phyloP scores from a whole-genome alignment of 1,140 invertebrate species.

The Ceratoteleas bidentatus region DNA sequence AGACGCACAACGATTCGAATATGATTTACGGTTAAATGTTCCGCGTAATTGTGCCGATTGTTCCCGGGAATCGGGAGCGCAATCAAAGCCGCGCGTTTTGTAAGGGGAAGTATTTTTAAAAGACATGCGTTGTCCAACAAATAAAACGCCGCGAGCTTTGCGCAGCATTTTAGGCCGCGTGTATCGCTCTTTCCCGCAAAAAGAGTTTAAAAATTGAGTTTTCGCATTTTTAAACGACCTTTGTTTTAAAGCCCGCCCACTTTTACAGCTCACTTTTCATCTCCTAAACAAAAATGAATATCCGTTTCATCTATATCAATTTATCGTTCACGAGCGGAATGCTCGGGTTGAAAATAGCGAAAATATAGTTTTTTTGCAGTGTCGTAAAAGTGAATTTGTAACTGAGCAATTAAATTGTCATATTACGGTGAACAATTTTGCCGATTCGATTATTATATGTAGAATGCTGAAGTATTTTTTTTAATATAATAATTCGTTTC shows the following conservation, averaged over 20 bases:
- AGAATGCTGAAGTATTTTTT: too few relatives aligned
- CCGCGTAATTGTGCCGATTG: conserved; percentile 35
- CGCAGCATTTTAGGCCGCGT: conserved; percentile 3
- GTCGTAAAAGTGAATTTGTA: conserved; percentile 12
- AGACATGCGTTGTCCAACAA: not conserved
- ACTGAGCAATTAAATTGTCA: conserved; percentile 16
- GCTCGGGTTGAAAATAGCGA: not conserved
- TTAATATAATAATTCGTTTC: too few relatives aligned
- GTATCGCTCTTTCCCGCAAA: conserved; percentile 3
- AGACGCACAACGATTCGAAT: conserved; percentile 9
- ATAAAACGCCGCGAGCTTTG: conserved; percentile 7
- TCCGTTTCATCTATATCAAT: conserved; percentile 43
- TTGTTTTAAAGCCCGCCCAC: conserved; percentile 20
- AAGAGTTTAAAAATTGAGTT: conserved; percentile 15
- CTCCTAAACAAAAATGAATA: conserved; percentile 27
- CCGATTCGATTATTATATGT: not conserved
- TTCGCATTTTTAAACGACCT: conserved; percentile 18
- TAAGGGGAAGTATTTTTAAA: conserved; percentile 8
- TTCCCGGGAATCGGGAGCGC: conserved; percentile 17
- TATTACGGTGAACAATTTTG: not conserved
- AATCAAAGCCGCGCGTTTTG: conserved; percentile 27
- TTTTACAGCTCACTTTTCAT: conserved; percentile 24
- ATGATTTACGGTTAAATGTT: conserved; percentile 49
- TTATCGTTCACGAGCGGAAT: conserved; percentile 2
- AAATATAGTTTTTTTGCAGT: not conserved